Percentiles rank a stretch among this genome's conserved stretches.
Evolutionary conservation across 2,888 invertebrate genomes (phyloP).

Genomic region (Bembecia ichneumoniformis): DNA sequence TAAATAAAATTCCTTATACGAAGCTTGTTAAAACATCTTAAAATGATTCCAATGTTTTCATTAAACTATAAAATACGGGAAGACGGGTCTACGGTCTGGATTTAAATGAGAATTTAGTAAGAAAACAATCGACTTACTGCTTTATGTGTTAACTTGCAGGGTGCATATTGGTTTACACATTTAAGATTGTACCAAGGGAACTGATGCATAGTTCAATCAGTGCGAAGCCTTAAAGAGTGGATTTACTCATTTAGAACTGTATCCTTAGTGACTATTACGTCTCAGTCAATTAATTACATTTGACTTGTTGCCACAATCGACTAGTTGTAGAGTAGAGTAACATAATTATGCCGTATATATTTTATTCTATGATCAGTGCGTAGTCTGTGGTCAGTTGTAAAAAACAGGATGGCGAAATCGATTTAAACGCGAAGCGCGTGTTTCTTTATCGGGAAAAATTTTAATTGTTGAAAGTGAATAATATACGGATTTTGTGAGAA

Average conservation of each 20-base stretch:
- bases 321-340: no score
- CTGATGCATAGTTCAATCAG: slow-evolving; percentile 34
- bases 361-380: no score
- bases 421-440: no score
- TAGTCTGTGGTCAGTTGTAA: no score
- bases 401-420: no score
- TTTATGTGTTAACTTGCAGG: neutral
- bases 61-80: neutral
- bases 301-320: no score
- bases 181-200: slow-evolving; percentile 13
- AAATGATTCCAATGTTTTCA: neutral
- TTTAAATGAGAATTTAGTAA: neutral
- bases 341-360: no score
- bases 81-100: neutral
- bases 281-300: no score
- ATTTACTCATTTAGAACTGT: slow-evolving; percentile 31
- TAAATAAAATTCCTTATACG: neutral
- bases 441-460: no score
- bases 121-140: neutral
- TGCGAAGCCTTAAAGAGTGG: slow-evolving; percentile 25
- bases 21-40: neutral
- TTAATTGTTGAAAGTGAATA: no score
- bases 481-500: no score
- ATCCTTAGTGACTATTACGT: neutral
- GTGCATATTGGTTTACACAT: neutral